These are phyloP conservation scores for Rhagium mordax DNA, from an alignment of 2,888 invertebrate genomes.

Conservation along the genomic window DNA sequence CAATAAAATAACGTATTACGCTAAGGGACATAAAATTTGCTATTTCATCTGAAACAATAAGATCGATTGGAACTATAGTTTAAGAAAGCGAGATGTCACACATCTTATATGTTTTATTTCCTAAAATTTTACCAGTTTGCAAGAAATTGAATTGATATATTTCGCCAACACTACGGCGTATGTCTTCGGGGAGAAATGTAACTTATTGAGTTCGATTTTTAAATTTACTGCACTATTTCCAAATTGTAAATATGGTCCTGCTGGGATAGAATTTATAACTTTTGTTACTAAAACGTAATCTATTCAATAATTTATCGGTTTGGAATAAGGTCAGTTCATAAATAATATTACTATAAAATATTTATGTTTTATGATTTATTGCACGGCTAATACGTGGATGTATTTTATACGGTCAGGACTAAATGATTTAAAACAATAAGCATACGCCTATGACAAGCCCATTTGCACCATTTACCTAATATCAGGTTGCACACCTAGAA, in stretches of 20 bases:
- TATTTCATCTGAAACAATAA: slow-evolving; percentile 26
- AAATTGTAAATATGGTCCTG: slow-evolving; percentile 53
- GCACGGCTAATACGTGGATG: neutral
- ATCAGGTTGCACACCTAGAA: too few relatives aligned
- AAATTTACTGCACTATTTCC: slow-evolving; percentile 53
- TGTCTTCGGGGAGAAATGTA: slow-evolving; percentile 45
- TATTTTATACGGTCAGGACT: neutral
- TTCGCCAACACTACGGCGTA: slow-evolving; percentile 41
- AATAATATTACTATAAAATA: slow-evolving; percentile 5
- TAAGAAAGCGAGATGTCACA: slow-evolving; percentile 35
- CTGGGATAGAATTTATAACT: slow-evolving; percentile 33
- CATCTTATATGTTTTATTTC: slow-evolving; percentile 39
- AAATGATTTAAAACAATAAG: too few relatives aligned
- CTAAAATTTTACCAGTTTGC: slow-evolving; percentile 41
- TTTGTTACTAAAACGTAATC: slow-evolving; percentile 21
- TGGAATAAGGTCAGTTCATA: slow-evolving; percentile 7
- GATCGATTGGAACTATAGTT: slow-evolving; percentile 30
- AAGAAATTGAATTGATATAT: slow-evolving; percentile 50
- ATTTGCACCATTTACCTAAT: too few relatives aligned
- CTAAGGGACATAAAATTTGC: slow-evolving; percentile 22
- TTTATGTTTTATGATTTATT: neutral
- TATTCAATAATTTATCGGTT: slow-evolving; percentile 24
- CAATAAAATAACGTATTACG: slow-evolving; percentile 25
- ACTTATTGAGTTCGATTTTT: slow-evolving; percentile 49
- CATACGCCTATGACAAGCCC: too few relatives aligned